Evolutionary conservation across 2,797 vertebrate species (phyloP), one percentile per base, ranked within the genome.

Genomic region (Nyctibius grandis): DNA sequence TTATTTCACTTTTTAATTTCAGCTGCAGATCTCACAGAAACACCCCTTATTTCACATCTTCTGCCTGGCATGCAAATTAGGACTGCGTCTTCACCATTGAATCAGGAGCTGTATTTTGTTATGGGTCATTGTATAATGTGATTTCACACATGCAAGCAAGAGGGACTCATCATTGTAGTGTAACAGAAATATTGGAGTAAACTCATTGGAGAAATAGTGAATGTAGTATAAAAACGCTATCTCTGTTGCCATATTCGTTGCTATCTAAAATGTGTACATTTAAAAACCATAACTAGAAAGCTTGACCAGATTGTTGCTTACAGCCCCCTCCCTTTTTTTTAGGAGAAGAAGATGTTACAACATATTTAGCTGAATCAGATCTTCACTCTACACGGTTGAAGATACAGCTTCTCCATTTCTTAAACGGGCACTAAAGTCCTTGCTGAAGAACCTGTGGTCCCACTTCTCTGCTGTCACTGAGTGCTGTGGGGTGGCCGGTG

Each of bases 91-190:
- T 91, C 28, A 15, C 48, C 23, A 6, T 33, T 92, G 72, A 73
- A 44, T 83, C 33, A 56, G 25, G 23, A 51, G 22, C 26, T 69
- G n/a, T 69, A 48, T 50, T 95, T 92, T 73, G 17, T 88, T 95
- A 73, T 2, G 8, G 31, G 26, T 77, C 42, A 8, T 54, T 80
- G 94, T 75, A 67, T 45, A 90, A 77, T 57, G 34, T 42, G 59
- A 89, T 93, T 94, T 94, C 70, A 82, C 47, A 89, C 10, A 7
- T 28, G 45, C 36, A 89, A 91, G 76, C 44, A 17, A 22, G 80
- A 65, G 26, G 54, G 28, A 67, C 60, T 85, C 1, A 0, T 51
- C 31, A 34, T 5, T 25, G 16, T 28, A 51, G 11, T 25, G 53
- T 8, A 64, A 72, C 11, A 50, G 45, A 83, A 63, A 34, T 56